phyloP scores from a whole-genome alignment of 53 echinoderm and acorn worm species.

The Pentamera pediparva region DNA sequence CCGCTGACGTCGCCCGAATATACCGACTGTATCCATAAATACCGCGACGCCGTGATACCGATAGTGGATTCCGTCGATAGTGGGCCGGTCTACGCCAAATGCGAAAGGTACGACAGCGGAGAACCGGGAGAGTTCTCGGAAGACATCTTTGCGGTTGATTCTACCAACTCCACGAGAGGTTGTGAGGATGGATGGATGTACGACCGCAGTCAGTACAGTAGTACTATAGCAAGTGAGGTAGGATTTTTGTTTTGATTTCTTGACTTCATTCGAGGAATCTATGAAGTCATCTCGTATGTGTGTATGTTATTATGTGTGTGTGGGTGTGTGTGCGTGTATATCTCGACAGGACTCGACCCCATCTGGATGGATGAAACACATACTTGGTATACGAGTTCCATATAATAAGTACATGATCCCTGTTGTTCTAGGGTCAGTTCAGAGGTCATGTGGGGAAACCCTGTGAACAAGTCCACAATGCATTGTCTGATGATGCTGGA shows the following conservation, averaged over 20 bases:
- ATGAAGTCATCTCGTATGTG: too few species aligned
- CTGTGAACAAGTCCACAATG: too few species aligned
- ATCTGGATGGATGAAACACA: too few species aligned
- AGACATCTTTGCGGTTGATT: not conserved
- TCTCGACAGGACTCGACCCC: too few species aligned
- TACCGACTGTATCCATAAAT: conserved; percentile 4
- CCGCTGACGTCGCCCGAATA: not conserved
- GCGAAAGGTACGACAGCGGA: conserved; percentile 2
- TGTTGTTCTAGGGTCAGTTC: too few species aligned
- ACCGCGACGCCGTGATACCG: conserved; percentile 17
- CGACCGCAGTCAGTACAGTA: conserved; percentile 20
- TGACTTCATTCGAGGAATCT: too few species aligned
- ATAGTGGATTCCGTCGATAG: not conserved
- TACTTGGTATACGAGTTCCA: too few species aligned
- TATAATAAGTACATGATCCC: too few species aligned
- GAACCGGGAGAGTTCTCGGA: conserved; percentile 4
- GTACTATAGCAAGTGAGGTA: not conserved
- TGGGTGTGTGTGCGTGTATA: too few species aligned
- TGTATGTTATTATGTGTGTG: too few species aligned
- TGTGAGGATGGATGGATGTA: conserved; percentile 22
- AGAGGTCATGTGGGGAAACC: too few species aligned
- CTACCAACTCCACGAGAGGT: not conserved
- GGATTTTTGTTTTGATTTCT: not conserved
- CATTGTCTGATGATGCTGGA: too few species aligned
- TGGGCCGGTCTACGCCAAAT: conserved; percentile 1